Conservation (phyloP, 2,113 vertebrate genomes). For the Phodopus roborovskii region DNA sequence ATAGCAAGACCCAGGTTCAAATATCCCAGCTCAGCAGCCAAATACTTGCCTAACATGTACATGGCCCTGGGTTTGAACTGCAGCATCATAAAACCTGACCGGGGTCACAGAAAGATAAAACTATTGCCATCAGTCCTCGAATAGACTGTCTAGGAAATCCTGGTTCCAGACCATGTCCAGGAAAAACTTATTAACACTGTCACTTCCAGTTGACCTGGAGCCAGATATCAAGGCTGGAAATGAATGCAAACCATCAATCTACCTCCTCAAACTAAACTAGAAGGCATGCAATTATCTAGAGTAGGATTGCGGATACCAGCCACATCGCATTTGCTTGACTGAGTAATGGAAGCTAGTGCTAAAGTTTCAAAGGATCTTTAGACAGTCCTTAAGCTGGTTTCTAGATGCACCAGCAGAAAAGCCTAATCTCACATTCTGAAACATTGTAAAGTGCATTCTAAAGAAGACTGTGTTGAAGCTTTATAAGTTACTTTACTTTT, state of each 20-base stretch:
- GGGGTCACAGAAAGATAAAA: slow-evolving; percentile 20
- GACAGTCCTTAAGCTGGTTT: neutral
- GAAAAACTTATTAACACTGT: neutral
- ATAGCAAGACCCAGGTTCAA: neutral
- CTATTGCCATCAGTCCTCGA: neutral
- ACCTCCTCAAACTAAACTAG: neutral
- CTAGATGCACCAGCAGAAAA: slow-evolving; percentile 41
- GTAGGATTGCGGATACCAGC: neutral
- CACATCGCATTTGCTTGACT: neutral
- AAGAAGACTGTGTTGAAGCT: slow-evolving; percentile 44
- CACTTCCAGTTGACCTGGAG: slow-evolving; percentile 18
- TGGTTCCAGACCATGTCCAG: neutral
- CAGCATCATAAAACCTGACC: neutral
- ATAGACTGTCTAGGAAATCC: neutral
- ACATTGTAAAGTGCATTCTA: slow-evolving; percentile 29
- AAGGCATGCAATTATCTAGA: neutral
- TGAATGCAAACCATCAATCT: neutral
- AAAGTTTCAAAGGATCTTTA: neutral
- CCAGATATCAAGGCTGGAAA: neutral
- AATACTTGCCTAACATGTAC: neutral
- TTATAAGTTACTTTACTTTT: slow-evolving; percentile 92
- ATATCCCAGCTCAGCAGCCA: neutral
- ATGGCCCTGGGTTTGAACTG: neutral
- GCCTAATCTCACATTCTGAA: slow-evolving; percentile 48
- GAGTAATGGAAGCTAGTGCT: neutral